A percentile compares a stretch with the other conserved stretches of the same genome.
These are phyloP conservation scores for Esox lucius DNA, from an alignment of 2,797 vertebrate genomes.

Conservation along the genomic window DNA sequence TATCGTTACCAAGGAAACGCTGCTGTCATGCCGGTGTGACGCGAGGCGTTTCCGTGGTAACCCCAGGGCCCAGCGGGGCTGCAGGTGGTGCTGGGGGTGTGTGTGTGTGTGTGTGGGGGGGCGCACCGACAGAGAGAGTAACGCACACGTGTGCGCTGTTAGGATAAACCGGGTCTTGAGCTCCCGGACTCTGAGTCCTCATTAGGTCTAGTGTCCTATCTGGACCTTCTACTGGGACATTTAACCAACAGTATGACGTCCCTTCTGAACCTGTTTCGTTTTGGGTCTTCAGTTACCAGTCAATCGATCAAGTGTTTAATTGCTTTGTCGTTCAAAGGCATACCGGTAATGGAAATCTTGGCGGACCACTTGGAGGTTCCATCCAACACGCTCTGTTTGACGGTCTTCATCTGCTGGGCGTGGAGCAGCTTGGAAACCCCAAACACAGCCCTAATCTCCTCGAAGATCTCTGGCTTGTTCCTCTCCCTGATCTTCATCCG, in stretches of 20 bases:
- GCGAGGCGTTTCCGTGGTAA: not conserved
- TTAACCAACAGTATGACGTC: too few relatives aligned
- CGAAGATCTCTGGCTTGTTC: slow-evolving; percentile 97
- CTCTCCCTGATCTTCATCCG: slow-evolving; percentile 97
- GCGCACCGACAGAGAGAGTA: too few relatives aligned
- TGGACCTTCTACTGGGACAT: too few relatives aligned
- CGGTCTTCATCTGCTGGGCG: slow-evolving; percentile 90
- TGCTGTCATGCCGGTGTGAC: slow-evolving; percentile 17
- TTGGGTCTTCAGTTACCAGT: too few relatives aligned
- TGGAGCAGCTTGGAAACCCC: slow-evolving; percentile 80
- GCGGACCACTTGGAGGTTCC: slow-evolving; percentile 98
- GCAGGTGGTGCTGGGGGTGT: too few relatives aligned
- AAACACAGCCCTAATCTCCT: slow-evolving; percentile 89
- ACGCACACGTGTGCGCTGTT: too few relatives aligned
- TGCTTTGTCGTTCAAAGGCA: not conserved
- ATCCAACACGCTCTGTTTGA: slow-evolving; percentile 93
- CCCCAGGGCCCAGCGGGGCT: slow-evolving; percentile 14
- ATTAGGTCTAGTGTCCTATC: too few relatives aligned
- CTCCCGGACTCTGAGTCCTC: too few relatives aligned
- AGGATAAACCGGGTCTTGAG: too few relatives aligned
- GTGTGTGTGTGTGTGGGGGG: too few relatives aligned
- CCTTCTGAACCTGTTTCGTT: too few relatives aligned
- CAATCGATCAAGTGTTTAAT: too few relatives aligned
- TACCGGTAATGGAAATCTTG: slow-evolving; percentile 93
- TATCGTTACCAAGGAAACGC: slow-evolving; percentile 61